Evolutionary conservation across 2,888 invertebrate species (phyloP).

Genomic region (Bursaphelenchus okinawaensis): DNA sequence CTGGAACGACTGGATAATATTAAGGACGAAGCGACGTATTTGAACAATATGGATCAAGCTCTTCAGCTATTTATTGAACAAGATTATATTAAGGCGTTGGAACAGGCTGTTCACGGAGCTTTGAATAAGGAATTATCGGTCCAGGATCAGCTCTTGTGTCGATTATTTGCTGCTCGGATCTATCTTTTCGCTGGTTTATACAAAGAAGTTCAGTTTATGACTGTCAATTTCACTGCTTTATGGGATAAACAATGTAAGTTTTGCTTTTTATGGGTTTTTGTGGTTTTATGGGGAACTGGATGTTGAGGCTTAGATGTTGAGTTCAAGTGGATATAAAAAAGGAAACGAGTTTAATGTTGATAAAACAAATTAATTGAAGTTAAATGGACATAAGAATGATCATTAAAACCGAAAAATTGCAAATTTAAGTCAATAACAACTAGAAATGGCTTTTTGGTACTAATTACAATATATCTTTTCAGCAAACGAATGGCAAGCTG

Average conservation of each 20-base stretch:
- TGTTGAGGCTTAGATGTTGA: no score
- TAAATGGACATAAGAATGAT: no score
- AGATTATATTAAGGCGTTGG: slow-evolving; percentile 1
- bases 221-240: neutral
- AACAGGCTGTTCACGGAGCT: neutral
- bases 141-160: neutral
- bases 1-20: neutral
- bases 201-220: neutral
- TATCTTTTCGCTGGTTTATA: slow-evolving; percentile 1
- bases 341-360: no score
- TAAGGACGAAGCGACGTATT: neutral
- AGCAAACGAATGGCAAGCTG: slow-evolving; percentile 1
- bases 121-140: neutral
- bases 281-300: no score
- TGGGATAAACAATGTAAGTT: neutral
- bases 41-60: neutral
- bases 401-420: no score
- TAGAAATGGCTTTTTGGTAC: no score
- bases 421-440: no score
- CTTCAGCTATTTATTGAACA: neutral
- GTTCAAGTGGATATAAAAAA: no score
- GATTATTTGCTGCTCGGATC: slow-evolving; percentile 2
- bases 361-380: no score
- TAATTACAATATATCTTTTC: neutral
- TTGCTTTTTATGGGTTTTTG: no score